Percentiles rank a stretch among this genome's conserved stretches.
phyloP scores from a whole-genome alignment of 2,888 invertebrate genomes.

The Petrolisthes manimaculis region DNA sequence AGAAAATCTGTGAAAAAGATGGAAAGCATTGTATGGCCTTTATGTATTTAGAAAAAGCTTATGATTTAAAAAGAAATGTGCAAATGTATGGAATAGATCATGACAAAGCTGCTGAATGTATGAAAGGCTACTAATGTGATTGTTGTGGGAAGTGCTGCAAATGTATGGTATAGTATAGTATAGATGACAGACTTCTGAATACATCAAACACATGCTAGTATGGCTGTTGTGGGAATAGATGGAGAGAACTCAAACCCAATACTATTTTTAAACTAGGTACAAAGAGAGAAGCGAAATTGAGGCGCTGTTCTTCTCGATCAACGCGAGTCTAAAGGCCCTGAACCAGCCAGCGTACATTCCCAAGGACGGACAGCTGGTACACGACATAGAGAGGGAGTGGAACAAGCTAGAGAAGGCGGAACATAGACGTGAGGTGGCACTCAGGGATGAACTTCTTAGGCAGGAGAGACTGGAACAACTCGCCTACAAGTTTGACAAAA shows the following conservation, averaged over 20 bases:
- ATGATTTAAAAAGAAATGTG: no score
- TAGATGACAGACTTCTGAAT: no score
- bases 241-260: not conserved
- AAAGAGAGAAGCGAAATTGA: constrained; percentile 97
- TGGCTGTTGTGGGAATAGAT: not conserved
- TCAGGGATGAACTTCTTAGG: constrained; percentile 88
- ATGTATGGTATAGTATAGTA: no score
- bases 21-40: no score
- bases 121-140: no score
- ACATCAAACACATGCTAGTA: not conserved
- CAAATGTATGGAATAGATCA: no score
- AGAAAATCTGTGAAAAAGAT: no score
- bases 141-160: no score
- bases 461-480: constrained; percentile 95
- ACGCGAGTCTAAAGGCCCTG: constrained; percentile 89
- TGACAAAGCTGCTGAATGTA: no score
- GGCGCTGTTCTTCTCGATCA: constrained; percentile 95
- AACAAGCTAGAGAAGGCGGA: constrained; percentile 91
- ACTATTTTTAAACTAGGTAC: constrained; percentile 75
- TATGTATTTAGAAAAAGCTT: no score
- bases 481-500: constrained; percentile 95
- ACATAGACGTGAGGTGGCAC: constrained; percentile 91
- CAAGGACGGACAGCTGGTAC: constrained; percentile 78
- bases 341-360: constrained; percentile 84
- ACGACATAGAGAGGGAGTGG: constrained; percentile 97